Conservation (phyloP, 2,888 invertebrate species). For the Icerya purchasi region DNA sequence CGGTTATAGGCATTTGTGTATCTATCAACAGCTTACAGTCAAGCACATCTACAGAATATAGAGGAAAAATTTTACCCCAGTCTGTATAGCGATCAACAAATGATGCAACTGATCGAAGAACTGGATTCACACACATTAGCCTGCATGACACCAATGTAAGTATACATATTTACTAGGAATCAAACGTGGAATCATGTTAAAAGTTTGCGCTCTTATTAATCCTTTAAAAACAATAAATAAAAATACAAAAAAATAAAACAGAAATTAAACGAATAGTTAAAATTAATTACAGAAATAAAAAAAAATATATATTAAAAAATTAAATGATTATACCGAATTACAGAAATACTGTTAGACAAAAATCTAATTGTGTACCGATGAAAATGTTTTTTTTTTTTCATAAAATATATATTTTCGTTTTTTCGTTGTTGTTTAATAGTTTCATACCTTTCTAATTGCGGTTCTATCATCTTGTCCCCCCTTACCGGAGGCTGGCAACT, state of each 20-base stretch:
- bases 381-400: no score
- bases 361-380: no score
- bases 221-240: not conserved
- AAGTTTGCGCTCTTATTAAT: not conserved
- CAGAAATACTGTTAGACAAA: no score
- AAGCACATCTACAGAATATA: constrained; percentile 2
- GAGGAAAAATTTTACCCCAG: constrained; percentile 8
- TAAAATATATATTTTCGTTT: no score
- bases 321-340: no score
- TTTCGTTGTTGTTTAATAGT: no score
- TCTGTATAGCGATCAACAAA: constrained; percentile 3
- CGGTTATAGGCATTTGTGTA: constrained; percentile 8
- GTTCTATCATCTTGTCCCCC: no score
- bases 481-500: no score
- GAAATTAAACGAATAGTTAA: not conserved
- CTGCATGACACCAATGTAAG: constrained; percentile 3
- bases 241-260: not conserved
- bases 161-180: no score
- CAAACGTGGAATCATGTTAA: no score
- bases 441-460: no score
- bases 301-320: no score
- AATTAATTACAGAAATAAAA: not conserved
- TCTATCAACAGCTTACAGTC: constrained; percentile 9
- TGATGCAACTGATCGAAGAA: constrained; percentile 2
- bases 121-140: constrained; percentile 5